Base-by-base conservation (phyloP, 2,113 vertebrate species). In the Silurus glanis region DNA sequence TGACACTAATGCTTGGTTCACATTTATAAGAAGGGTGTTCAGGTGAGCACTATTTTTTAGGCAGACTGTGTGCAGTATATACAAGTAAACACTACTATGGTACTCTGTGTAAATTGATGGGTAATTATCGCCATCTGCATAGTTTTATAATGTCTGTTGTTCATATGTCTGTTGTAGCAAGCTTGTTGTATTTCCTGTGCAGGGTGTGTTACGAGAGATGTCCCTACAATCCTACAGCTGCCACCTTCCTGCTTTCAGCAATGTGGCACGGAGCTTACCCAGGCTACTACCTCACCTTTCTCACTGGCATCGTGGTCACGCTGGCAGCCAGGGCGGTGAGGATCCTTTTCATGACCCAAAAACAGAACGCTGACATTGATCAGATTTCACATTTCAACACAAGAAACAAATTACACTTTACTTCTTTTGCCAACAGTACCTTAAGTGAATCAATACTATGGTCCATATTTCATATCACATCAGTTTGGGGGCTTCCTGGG, bases 221-320 rank as follows among this genome's bases (percentile, higher is more conserved):
- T 76, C 95, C 95, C 87, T 94, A 95, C 93, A 96, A 95, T 86
- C 97, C 97, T 6, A 98, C 96, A 0, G 95, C 96, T 61, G 96
- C 97, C 90, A 98, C 97, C 49, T 99, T 98, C 94, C 90, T 98
- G 84, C 95, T 99, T 79, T 99, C 97, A 16, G 97, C 97, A 87
- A 95, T 98, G 91, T 99, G 97, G 97, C 97, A 99, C 0, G 97
- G 97, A 8, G 97, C 98, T 1, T 99, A 99, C 89, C 97, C 97
- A 8, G 97, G 97, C 79, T 99, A 99, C 93, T 99, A 98, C 91
- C 94, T 99, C 93, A 98, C 97, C 0, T 99, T 99, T 90, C 94
- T 98, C 87, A 97, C 97, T 0, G 97, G 97, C 80, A 94, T 97
- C 69, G 89, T 98, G 87, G 94, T 98, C 94, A 99, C 97, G 0